A percentile compares a stretch with the other conserved stretches of the same genome.
Evolutionary conservation across 30 jellyfish, hydroid and myxozoan species (phyloP).

Genomic region (Chrysaora quinquecirrha): DNA sequence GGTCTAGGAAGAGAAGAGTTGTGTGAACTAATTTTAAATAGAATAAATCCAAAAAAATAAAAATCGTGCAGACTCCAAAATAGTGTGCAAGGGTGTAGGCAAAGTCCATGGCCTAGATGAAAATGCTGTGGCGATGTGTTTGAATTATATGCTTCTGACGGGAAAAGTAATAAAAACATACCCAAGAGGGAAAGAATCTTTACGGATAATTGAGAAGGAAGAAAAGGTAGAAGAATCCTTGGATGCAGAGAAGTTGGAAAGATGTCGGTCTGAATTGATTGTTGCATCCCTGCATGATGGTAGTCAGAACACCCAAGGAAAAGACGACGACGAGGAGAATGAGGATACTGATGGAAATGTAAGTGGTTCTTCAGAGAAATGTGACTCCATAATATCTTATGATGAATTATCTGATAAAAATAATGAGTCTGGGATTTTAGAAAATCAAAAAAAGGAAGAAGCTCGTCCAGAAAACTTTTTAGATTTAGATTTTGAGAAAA

Average conservation of each 20-base stretch:
- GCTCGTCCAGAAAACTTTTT: background rate
- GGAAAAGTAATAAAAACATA: background rate
- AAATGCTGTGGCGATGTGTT: background rate
- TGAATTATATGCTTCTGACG: background rate
- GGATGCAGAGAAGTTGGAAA: background rate
- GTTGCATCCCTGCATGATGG: background rate
- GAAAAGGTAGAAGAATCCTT: background rate
- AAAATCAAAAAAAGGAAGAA: background rate
- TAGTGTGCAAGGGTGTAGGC: no score
- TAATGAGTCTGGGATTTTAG: background rate
- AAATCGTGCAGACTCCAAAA: no score
- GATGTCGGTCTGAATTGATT: background rate
- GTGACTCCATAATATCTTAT: background rate
- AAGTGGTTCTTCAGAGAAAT: background rate
- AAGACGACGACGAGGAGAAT: background rate
- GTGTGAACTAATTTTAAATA: no score
- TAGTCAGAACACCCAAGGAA: background rate
- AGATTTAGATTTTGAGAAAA: background rate
- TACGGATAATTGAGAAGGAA: background rate
- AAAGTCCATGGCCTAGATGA: no score
- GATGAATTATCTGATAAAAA: background rate
- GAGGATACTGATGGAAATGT: background rate
- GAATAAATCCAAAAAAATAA: no score
- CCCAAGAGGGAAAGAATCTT: background rate
- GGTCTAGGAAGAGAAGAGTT: no score